Base-by-base conservation (phyloP, 2,888 invertebrate genomes). In the Eurois occulta region DNA sequence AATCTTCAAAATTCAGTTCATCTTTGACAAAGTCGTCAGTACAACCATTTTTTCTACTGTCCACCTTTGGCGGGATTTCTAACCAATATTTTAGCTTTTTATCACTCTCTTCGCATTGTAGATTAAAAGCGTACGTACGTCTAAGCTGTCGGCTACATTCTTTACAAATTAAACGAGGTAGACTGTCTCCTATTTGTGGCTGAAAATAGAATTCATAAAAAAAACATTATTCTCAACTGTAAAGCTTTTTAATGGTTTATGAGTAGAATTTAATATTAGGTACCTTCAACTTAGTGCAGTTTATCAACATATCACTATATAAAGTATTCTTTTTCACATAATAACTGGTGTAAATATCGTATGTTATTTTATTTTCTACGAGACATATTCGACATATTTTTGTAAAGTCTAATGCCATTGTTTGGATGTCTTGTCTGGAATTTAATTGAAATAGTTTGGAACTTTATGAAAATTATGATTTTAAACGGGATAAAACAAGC, bases 331-430 rank as follows among this genome's bases (percentile, higher is more conserved):
- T 93, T 92, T 96, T 95, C 52, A 88, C 80, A 87, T 93, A 94
- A 86, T 90, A 94, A 91, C 92, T 92, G 24, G 93, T 94, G 85
- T 92, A 96, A 88, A 96, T 95, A 93, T 96, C 94, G 64, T 89
- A 94, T 32, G 91, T 91, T 89, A 91, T 88, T 91, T 93, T 92
- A 82, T 92, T 92, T 73, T 91, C 77, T 87, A 92, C 90, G 4
- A 96, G 92, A 85, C 96, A 96, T 74, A 95, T 88, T 85, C 96
- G 94, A 91, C 96, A 96, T 86, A 95, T 93, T 88, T 89, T 90
- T 70, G 91, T 88, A 80, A 96, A 93, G 85, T 96, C 93, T 93
- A 95, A 91, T 35, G 79, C 86, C 84, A 87, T 89, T 21, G 41
- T 83, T 46, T 13, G n/a, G 46, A 38, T 46, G 65, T 38, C 58